Base-by-base conservation (phyloP, 2,888 invertebrate species). In the Folsomia manolachei region DNA sequence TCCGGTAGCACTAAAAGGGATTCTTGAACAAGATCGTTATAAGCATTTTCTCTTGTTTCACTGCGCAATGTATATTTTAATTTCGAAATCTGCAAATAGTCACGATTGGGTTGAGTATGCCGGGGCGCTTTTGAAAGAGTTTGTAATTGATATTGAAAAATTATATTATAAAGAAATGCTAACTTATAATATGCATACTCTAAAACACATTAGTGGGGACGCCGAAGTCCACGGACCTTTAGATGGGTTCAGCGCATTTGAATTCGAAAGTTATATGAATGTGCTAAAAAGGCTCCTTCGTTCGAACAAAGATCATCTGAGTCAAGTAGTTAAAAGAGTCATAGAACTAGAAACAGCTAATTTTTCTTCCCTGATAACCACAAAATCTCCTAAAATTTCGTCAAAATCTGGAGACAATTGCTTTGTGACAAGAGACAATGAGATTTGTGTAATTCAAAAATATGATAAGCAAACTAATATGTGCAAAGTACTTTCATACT, bases 221-320 rank as follows among this genome's bases (percentile, higher is more conserved):
- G 21, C 14, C 18, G 18, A 24, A 0, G n/a, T 2, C 1, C 1
- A 51, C 1, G 64, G 64, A 2, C 7, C 21, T 27, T 26, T 64
- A n/a, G 64, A 64, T 14, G n/a, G 27, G 25, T 64, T 27, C 26
- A 27, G 27, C 7, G 27, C 64, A n/a, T 64, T 64, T 19, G 25
- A 26, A 27, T 64, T 27, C 27, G 64, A 64, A 64, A 64, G 27
- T 64, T 64, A 9, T 64, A 64, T 64, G 64, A 26, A 64, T 11
- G 2, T 18, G 1, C 1, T 64, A 14, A 64, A 64, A 27, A 64
- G 27, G 27, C 11, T 64, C 11, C 2, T 64, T 19, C 26, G 64
- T 14, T 25, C 64, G 2, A 25, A 64, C 27, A 9, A 2, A n/a
- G 7, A 11, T 27, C 27, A 19, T 27, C 21, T 64, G 27, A 19